Percentiles rank a stretch among this genome's conserved stretches.
Evolutionary conservation across 2,888 invertebrate species (phyloP).

Genomic region (Ophioninae sp.): DNA sequence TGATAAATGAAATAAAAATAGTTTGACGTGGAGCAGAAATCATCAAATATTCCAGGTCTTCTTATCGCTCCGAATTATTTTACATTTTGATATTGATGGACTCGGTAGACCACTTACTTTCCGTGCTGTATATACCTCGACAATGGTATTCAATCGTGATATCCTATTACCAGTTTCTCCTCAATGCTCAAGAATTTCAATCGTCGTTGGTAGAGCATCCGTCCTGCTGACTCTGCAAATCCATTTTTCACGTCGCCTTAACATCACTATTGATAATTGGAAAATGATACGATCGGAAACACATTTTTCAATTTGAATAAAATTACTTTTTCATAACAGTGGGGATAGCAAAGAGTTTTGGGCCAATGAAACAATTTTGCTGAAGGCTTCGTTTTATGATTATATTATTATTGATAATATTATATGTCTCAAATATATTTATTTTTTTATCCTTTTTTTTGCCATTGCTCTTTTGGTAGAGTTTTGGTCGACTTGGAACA

Average conservation of each 20-base stretch:
- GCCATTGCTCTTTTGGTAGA: not conserved
- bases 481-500: constrained; percentile 14
- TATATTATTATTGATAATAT: not conserved
- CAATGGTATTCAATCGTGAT: constrained; percentile 49
- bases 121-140: constrained; percentile 37
- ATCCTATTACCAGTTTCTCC: constrained; percentile 30
- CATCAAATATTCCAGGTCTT: constrained; percentile 47
- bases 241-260: constrained; percentile 42
- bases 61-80: constrained; percentile 26
- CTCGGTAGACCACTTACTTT: constrained; percentile 15
- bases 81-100: constrained; percentile 39
- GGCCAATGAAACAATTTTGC: not conserved
- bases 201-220: constrained; percentile 8
- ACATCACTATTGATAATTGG: constrained; percentile 35
- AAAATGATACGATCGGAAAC: constrained; percentile 20
- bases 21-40: constrained; percentile 23
- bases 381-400: not conserved
- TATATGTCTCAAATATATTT: not conserved
- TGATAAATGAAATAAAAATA: constrained; percentile 28
- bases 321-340: constrained; percentile 5
- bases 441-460: not conserved
- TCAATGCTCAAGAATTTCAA: constrained; percentile 28
- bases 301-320: constrained; percentile 21
- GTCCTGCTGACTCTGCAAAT: constrained; percentile 32
- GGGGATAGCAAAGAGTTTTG: not conserved